Evolutionary conservation across 2,888 invertebrate genomes (phyloP).

Genomic region (Trichogramma evanescens): DNA sequence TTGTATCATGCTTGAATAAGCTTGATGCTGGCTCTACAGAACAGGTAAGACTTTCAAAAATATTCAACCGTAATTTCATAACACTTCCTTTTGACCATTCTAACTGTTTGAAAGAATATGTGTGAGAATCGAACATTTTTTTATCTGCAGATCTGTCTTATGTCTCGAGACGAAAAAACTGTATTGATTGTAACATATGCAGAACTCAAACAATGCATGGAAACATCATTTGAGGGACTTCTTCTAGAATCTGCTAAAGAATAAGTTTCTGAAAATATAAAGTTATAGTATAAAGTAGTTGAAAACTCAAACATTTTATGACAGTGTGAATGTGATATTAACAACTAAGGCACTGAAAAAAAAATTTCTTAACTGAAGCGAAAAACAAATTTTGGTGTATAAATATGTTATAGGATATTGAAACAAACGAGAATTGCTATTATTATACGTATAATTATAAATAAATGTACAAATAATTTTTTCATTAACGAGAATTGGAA

Average conservation of each 20-base stretch:
- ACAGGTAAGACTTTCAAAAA: slow-evolving; percentile 53
- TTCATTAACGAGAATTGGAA: no score
- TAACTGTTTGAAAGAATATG: background rate
- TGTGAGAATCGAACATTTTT: slow-evolving; percentile 8
- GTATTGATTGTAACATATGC: slow-evolving; percentile 91
- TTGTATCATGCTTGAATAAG: slow-evolving; percentile 89
- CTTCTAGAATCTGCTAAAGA: slow-evolving; percentile 40
- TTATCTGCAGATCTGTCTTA: slow-evolving; percentile 73
- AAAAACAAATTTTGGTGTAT: no score
- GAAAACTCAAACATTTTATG: slow-evolving; percentile 11
- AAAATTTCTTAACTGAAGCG: slow-evolving; percentile 12
- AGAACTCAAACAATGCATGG: slow-evolving; percentile 91
- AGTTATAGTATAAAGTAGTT: background rate
- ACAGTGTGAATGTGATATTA: slow-evolving; percentile 43
- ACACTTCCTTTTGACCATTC: background rate
- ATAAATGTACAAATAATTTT: no score
- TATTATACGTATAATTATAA: no score
- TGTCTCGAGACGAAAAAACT: slow-evolving; percentile 95
- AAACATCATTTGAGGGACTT: slow-evolving; percentile 82
- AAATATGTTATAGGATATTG: no score
- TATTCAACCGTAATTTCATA: background rate
- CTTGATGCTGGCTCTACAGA: slow-evolving; percentile 74
- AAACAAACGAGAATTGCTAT: no score
- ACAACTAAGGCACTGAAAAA: slow-evolving; percentile 40
- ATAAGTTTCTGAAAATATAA: slow-evolving; percentile 5